Conservation (phyloP, 2,113 vertebrate genomes). For the Phrynosoma blainvillii region DNA sequence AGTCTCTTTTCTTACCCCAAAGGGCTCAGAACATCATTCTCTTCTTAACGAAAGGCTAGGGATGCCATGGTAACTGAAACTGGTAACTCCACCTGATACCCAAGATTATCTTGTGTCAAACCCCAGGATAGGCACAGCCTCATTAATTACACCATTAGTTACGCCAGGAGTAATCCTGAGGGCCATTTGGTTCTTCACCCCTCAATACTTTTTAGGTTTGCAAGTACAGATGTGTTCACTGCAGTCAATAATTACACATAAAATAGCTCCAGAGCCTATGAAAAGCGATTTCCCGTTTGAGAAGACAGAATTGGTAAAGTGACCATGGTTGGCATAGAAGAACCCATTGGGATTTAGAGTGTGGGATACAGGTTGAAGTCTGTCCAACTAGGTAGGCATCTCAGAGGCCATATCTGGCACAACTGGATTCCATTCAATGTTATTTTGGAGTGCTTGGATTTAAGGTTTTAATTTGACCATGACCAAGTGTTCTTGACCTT, state of each 20-base stretch:
- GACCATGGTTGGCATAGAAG: neutral
- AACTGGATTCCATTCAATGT: neutral
- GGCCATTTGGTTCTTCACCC: neutral
- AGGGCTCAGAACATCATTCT: neutral
- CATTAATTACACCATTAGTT: neutral
- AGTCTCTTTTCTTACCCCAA: neutral
- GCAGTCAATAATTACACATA: no score
- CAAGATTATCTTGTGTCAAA: neutral
- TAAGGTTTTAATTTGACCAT: neutral
- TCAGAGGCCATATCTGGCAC: neutral
- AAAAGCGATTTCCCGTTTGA: no score
- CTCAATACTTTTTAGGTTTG: neutral
- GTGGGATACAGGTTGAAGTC: neutral
- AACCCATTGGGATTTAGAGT: neutral
- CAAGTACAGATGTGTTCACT: neutral
- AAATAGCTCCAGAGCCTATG: no score
- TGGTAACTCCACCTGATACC: no score
- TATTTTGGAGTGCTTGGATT: no score
- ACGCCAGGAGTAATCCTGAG: no score
- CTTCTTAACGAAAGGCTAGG: no score
- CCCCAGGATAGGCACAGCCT: no score
- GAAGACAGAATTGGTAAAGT: no score
- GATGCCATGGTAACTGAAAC: neutral
- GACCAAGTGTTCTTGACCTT: neutral
- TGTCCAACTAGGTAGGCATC: neutral